Evolutionary conservation across 2,797 vertebrate species (phyloP), one percentile per base, ranked within the genome.

Genomic region (Parotocinclus haroldoi): DNA sequence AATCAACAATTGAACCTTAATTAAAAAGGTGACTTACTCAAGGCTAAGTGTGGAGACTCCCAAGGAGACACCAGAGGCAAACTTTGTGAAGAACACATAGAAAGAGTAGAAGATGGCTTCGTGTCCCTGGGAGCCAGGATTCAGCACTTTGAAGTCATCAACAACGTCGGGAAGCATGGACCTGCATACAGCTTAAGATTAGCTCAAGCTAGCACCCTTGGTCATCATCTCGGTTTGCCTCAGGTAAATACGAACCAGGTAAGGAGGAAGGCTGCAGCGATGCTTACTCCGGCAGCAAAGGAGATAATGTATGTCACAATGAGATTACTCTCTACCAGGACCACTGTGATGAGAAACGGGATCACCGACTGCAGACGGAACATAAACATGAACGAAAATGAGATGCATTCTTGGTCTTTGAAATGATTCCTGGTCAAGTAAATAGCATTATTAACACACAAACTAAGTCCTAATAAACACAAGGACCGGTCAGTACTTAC

Each of bases 81-180:
- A 99, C 81, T 99, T 99, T 72, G 95, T 98, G 85, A 99, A 99
- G 87, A 99, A 99, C 76, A 99, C 97, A 0, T 98, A 99, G 85
- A 99, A 99, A 45, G 96, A 99, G 72, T 97, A 99, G 83, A 99
- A 99, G 68, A 99, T 96, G 8, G 97, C 93, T 80, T 99, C 97
- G 0, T 98, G 93, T 39, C 95, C 95, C 0, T 45, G 87, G 63
- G 89, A 92, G 0, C 88, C 73, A 0, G 94, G 94, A 66, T 98
- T 93, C 63, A 92, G 89, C 69, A 99, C 87, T 82, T 94, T 89
- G 89, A 99, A 99, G 81, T 99, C 94, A 0, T 99, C 97, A 0
- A 99, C 81, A 0, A 98, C 97, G 0, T 99, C 97, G 0, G 97
- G 97, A 68, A 99, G 87, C 97, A 99, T 99, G 48, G 96, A 99